A percentile compares a stretch with the other conserved stretches of the same genome.
Conservation (phyloP, 2,113 vertebrate species). For the Gobio gobio region DNA sequence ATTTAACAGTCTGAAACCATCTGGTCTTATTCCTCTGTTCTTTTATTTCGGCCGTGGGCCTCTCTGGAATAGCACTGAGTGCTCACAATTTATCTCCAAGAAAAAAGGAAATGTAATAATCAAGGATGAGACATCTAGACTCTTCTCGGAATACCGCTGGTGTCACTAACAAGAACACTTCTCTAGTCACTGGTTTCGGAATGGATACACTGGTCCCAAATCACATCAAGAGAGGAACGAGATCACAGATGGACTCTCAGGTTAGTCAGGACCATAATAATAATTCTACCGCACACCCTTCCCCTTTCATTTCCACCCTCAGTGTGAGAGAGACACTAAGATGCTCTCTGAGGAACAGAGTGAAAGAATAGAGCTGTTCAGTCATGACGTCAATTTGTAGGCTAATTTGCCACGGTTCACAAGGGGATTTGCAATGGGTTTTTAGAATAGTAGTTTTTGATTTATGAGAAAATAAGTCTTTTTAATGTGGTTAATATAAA, state of each 20-base stretch:
- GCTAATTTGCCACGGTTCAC: conserved; percentile 8
- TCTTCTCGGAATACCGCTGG: conserved; percentile 20
- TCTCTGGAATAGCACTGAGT: conserved; percentile 33
- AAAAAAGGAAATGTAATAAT: conserved; percentile 43
- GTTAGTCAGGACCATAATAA: conserved; percentile 13
- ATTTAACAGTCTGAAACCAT: conserved; percentile 34
- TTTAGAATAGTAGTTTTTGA: conserved; percentile 1
- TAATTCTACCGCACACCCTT: not conserved
- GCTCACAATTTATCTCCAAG: conserved; percentile 29
- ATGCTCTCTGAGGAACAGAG: not conserved
- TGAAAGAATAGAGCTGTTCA: not conserved
- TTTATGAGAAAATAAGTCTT: not conserved
- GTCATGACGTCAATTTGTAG: conserved; percentile 33
- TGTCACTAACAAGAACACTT: conserved; percentile 31
- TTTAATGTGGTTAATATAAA: not conserved
- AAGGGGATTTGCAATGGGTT: not conserved
- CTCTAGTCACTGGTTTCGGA: conserved; percentile 29
- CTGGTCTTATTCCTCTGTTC: conserved; percentile 34
- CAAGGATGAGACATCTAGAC: conserved; percentile 9
- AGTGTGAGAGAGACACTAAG: not conserved
- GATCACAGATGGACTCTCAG: conserved; percentile 27
- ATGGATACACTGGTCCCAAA: not conserved
- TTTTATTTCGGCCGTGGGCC: conserved; percentile 19
- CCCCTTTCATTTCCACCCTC: conserved; percentile 14
- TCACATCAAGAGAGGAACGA: conserved; percentile 18